Base-by-base conservation (phyloP, 2,888 invertebrate species). In the Rutpela maculata region DNA sequence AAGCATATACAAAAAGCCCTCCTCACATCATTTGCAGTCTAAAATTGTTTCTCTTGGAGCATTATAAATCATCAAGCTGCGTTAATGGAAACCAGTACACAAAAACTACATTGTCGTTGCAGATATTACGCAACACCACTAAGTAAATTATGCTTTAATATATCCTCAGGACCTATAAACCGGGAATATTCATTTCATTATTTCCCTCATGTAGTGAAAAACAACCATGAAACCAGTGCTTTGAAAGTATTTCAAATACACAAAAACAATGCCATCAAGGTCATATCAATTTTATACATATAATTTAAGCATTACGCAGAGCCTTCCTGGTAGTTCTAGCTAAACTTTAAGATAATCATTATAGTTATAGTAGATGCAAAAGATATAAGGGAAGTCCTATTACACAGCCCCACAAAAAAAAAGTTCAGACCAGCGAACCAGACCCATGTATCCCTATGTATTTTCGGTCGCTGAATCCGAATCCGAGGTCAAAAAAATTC, bases 81-180 rank as follows among this genome's bases (percentile, higher is more conserved):
- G 50, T n/a, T 50, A 50, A 50, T 50, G 11, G 15, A 43, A 43
- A 11, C 43, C 43, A 43, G 12, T 43, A n/a, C n/a, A 50, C 50
- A 50, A 50, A 50, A 50, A 50, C 50, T 50, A n/a, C 50, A n/a
- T 50, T 50, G 50, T n/a, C 6, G 50, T 50, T 50, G 50, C n/a
- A n/a, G 15, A 50, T 50, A 50, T 50, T 50, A 50, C n/a, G 12
- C n/a, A 50, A 50, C 50, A n/a, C 15, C 1, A 12, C 50, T 50
- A 12, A 50, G 50, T 50, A 4, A 50, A 50, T 50, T 50, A 50
- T 43, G 43, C 1, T 50, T 15, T n/a, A n/a, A 15, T 50, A 15
- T n/a, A 43, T 43, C 15, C 43, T 12, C 43, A 43, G 12, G 43
- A 5, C 50, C 50, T 50, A 15, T 50, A 11, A 50, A 50, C 43